Evolutionary conservation across 2,888 invertebrate genomes (phyloP).

Genomic region (Macrosiphum euphorbiae): DNA sequence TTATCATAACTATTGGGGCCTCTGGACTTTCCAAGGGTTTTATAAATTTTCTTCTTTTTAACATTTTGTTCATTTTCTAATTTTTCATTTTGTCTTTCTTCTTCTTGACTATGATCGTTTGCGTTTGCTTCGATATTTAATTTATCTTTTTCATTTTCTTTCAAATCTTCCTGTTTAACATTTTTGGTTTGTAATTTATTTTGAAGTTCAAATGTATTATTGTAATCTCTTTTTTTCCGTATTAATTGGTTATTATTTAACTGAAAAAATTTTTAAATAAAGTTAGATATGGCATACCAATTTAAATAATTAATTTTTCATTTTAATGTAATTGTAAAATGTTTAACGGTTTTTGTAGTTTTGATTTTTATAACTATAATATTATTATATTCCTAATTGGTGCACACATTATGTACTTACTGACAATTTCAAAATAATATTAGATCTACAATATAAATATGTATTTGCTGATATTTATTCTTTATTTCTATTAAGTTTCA

Average conservation of each 20-base stretch:
- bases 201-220: neutral
- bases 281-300: neutral
- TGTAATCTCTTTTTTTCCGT: slow-evolving; percentile 24
- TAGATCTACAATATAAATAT: neutral
- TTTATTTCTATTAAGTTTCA: neutral
- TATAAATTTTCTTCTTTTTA: neutral
- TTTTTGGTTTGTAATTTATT: neutral
- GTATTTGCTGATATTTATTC: neutral
- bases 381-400: neutral
- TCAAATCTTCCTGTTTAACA: neutral
- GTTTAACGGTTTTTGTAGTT: neutral
- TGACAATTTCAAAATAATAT: no score
- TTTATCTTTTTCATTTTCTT: neutral
- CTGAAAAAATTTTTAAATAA: slow-evolving; percentile 16
- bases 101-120: neutral
- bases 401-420: neutral
- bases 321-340: neutral
- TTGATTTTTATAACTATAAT: neutral
- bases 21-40: neutral
- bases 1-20: neutral
- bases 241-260: neutral
- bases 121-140: neutral
- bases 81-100: neutral
- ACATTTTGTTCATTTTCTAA: neutral
- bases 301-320: neutral